These are phyloP conservation scores for Drosophila mimica DNA, from an alignment of 2,888 invertebrate genomes.

Conservation along the genomic window DNA sequence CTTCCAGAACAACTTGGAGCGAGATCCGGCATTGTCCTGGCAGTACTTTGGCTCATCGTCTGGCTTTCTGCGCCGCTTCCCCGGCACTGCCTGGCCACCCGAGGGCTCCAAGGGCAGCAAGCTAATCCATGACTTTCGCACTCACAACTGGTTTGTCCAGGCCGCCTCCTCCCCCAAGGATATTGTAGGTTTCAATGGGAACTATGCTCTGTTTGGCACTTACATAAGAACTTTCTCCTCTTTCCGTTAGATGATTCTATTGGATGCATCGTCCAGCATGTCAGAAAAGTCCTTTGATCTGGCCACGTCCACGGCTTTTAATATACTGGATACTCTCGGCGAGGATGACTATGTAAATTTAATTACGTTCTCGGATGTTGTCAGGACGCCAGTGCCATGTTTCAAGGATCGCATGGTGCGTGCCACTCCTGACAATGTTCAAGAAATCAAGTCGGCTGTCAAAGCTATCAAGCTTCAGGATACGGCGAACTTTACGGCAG, in stretches of 20 bases:
- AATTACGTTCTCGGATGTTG: conserved; percentile 93
- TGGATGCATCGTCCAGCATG: conserved; percentile 96
- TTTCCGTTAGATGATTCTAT: conserved; percentile 88
- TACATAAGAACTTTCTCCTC: neutral
- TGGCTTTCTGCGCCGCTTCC: conserved; percentile 97
- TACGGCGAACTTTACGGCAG: conserved; percentile 96
- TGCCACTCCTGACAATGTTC: conserved; percentile 93
- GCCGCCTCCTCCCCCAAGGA: conserved; percentile 99
- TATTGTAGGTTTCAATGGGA: conserved; percentile 87
- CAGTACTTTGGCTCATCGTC: conserved; percentile 99
- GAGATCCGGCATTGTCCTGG: conserved; percentile 97
- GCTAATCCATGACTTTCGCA: conserved; percentile 96
- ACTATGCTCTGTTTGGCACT: neutral
- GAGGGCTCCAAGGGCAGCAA: conserved; percentile 92
- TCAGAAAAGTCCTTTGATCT: conserved; percentile 93
- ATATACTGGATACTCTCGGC: conserved; percentile 96
- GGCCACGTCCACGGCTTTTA: conserved; percentile 94
- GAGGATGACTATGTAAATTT: conserved; percentile 99
- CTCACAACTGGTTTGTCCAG: conserved; percentile 97
- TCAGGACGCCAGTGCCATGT: conserved; percentile 94
- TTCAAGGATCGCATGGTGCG: conserved; percentile 95
- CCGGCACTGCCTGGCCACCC: conserved; percentile 96
- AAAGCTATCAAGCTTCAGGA: conserved; percentile 91
- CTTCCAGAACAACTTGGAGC: conserved; percentile 95
- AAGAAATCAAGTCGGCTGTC: conserved; percentile 91